Evolutionary conservation across 2,888 invertebrate species (phyloP).

Genomic region (Nomada fucata): DNA sequence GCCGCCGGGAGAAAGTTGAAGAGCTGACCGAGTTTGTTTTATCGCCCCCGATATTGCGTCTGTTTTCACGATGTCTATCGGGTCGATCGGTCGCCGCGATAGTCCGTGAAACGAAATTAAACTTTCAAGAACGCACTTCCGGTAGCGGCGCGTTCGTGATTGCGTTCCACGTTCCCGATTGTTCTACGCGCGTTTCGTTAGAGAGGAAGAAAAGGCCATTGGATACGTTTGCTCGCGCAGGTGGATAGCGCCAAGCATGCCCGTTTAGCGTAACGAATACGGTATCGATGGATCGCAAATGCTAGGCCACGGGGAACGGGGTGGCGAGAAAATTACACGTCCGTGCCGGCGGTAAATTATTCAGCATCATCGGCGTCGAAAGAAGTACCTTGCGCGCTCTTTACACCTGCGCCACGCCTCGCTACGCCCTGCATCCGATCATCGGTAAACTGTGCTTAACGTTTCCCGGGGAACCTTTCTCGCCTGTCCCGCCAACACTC

Average conservation of each 20-base stretch:
- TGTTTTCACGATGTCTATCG: slow-evolving; percentile 27
- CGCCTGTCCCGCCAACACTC: background rate
- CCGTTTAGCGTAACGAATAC: background rate
- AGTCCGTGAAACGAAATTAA: slow-evolving; percentile 10
- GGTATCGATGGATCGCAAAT: slow-evolving; percentile 43
- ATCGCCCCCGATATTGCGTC: slow-evolving; percentile 31
- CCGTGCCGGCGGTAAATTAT: slow-evolving; percentile 41
- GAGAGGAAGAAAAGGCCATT: no score
- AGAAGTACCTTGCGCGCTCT: slow-evolving; percentile 36
- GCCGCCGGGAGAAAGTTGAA: slow-evolving; percentile 23
- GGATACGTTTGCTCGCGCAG: background rate
- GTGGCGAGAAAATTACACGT: slow-evolving; percentile 51
- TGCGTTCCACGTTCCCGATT: background rate
- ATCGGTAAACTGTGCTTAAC: slow-evolving; percentile 53
- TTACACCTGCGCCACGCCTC: slow-evolving; percentile 58
- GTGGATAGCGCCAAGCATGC: background rate
- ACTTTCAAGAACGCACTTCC: slow-evolving; percentile 4
- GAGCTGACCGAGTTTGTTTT: slow-evolving; percentile 31
- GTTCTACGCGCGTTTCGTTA: background rate
- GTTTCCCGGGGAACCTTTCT: slow-evolving; percentile 50
- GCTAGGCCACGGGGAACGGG: slow-evolving; percentile 30
- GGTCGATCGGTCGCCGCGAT: slow-evolving; percentile 23
- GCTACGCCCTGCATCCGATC: slow-evolving; percentile 37
- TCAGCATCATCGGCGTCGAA: slow-evolving; percentile 49
- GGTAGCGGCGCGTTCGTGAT: background rate